Conservation (phyloP, 64 coral and sea anemone genomes). For the Montipora cactus region DNA sequence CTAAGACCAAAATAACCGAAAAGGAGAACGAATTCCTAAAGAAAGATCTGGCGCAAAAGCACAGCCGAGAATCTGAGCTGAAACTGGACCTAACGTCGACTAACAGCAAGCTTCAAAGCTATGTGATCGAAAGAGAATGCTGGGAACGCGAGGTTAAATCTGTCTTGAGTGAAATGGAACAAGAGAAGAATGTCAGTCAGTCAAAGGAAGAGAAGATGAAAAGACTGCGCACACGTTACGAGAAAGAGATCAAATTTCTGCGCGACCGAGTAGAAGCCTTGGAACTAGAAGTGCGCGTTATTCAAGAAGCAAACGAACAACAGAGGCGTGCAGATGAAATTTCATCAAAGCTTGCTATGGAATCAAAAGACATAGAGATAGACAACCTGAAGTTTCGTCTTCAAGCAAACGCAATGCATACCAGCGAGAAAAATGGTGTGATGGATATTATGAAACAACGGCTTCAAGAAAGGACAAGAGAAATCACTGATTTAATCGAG, state of each 20-base stretch:
- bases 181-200: constrained; percentile 79
- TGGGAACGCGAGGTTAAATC: constrained; percentile 93
- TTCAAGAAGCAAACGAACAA: constrained; percentile 84
- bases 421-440: constrained; percentile 72
- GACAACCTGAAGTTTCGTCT: constrained; percentile 83
- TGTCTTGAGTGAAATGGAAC: constrained; percentile 86
- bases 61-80: constrained; percentile 75
- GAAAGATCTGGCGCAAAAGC: constrained; percentile 77
- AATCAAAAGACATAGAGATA: constrained; percentile 95
- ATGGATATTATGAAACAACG: constrained; percentile 85
- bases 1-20: constrained; percentile 71
- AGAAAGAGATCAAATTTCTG: constrained; percentile 87
- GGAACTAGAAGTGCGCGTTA: constrained; percentile 75
- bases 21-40: constrained; percentile 90
- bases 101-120: constrained; percentile 94
- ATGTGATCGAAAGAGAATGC: constrained; percentile 87
- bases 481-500: constrained; percentile 85
- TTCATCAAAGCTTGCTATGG: constrained; percentile 68
- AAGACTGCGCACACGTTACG: constrained; percentile 84
- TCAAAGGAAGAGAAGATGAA: constrained; percentile 83
- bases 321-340: constrained; percentile 93
- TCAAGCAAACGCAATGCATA: constrained; percentile 73
- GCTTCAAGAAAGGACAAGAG: constrained; percentile 72
- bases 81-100: constrained; percentile 87
- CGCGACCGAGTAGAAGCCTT: constrained; percentile 72